Conservation (phyloP, 1,140 invertebrate species). For the Mylabris phalerata region DNA sequence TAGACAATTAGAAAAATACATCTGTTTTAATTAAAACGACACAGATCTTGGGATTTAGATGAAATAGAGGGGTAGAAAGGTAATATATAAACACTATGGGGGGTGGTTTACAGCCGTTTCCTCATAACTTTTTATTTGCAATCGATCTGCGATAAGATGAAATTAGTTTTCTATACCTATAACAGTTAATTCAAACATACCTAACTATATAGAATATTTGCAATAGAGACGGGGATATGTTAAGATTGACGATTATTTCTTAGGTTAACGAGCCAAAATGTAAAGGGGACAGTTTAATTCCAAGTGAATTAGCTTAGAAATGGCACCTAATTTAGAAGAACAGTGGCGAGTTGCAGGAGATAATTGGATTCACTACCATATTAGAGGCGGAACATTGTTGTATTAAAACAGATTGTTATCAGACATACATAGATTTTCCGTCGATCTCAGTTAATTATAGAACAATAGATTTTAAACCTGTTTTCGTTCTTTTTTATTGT, state of each 20-base stretch:
- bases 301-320: slow-evolving; percentile 19
- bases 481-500: no score
- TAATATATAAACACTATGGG: no score
- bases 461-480: neutral
- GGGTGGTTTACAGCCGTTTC: no score
- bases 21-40: slow-evolving; percentile 29
- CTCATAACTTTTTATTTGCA: no score
- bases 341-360: slow-evolving; percentile 19
- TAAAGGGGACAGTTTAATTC: slow-evolving; percentile 18
- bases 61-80: no score
- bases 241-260: neutral
- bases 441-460: slow-evolving; percentile 14
- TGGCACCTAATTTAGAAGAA: slow-evolving; percentile 20
- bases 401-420: slow-evolving; percentile 21
- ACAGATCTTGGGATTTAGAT: slow-evolving; percentile 13
- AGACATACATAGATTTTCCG: neutral
- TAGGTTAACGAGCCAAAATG: neutral
- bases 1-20: slow-evolving; percentile 29
- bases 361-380: slow-evolving; percentile 19
- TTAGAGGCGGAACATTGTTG: slow-evolving; percentile 12
- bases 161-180: no score
- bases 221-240: no score
- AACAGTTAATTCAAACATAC: no score
- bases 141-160: no score
- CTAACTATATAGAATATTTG: no score